These are phyloP conservation scores for Lanius collurio DNA, from an alignment of 2,113 vertebrate genomes.

Conservation along the genomic window DNA sequence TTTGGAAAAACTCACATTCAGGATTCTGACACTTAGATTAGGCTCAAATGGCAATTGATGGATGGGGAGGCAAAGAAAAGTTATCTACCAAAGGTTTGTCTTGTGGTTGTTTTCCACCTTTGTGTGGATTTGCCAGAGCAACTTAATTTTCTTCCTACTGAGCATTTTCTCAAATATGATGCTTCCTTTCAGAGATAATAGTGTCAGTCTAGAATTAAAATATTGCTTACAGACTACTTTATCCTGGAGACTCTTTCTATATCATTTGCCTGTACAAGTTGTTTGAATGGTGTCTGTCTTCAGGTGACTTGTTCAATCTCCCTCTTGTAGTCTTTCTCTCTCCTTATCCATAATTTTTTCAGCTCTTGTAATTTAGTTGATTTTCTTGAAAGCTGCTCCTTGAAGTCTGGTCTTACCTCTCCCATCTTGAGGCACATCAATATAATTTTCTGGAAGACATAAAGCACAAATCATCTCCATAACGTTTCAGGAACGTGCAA, in stretches of 20 bases:
- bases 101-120: background rate
- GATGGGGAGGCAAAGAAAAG: slow-evolving; percentile 51
- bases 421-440: slow-evolving; percentile 76
- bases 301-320: background rate
- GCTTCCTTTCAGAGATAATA: slow-evolving; percentile 14
- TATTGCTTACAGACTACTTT: slow-evolving; percentile 71
- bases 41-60: slow-evolving; percentile 58
- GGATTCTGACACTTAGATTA: slow-evolving; percentile 48
- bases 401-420: slow-evolving; percentile 51
- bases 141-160: background rate
- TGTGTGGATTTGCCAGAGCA: background rate
- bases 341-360: background rate
- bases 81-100: slow-evolving; percentile 19
- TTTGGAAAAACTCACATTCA: slow-evolving; percentile 51
- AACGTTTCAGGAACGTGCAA: background rate
- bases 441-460: slow-evolving; percentile 63
- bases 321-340: background rate
- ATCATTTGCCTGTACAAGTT: background rate
- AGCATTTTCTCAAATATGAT: background rate
- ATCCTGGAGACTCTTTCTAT: background rate
- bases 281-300: background rate
- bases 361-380: background rate
- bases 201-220: slow-evolving; percentile 44
- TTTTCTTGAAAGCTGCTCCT: slow-evolving; percentile 45
- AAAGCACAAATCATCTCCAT: background rate